Evolutionary conservation across 2,888 invertebrate species (phyloP).

Genomic region (Cephalotes varians): DNA sequence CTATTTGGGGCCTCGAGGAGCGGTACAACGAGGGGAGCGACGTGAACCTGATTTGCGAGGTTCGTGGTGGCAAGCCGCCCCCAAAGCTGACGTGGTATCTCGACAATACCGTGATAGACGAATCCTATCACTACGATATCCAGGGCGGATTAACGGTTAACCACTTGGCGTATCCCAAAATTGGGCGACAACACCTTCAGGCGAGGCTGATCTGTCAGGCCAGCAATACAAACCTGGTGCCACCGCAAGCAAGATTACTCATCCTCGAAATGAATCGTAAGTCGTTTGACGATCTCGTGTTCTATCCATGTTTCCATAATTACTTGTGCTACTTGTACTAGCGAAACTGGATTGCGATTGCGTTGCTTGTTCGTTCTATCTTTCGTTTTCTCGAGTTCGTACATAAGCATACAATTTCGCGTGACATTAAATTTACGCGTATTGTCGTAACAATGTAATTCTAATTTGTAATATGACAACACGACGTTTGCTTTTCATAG

Average conservation of each 20-base stretch:
- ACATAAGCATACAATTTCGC: constrained; percentile 20
- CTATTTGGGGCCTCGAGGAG: constrained; percentile 91
- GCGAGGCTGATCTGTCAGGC: constrained; percentile 95
- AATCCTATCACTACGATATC: constrained; percentile 90
- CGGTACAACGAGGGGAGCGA: constrained; percentile 95
- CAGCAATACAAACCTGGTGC: constrained; percentile 93
- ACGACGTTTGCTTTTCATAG: background rate
- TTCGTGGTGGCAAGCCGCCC: constrained; percentile 93
- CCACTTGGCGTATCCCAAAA: constrained; percentile 92
- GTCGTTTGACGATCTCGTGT: constrained; percentile 85
- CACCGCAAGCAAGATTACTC: constrained; percentile 92
- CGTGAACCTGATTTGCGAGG: constrained; percentile 93
- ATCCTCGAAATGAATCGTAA: constrained; percentile 95
- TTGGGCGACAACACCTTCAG: constrained; percentile 94
- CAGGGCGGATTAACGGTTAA: constrained; percentile 91
- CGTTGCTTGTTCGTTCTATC: background rate
- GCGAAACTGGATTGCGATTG: background rate
- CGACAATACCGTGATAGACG: constrained; percentile 94
- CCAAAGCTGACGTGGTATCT: constrained; percentile 94
- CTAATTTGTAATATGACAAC: constrained; percentile 31
- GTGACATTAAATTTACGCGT: constrained; percentile 6
- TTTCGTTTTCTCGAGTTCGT: background rate
- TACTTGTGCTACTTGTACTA: background rate
- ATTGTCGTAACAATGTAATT: constrained; percentile 7
- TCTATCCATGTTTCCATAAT: background rate